Base-by-base conservation (phyloP, 2,888 invertebrate species). In the Tiliacea aurago region DNA sequence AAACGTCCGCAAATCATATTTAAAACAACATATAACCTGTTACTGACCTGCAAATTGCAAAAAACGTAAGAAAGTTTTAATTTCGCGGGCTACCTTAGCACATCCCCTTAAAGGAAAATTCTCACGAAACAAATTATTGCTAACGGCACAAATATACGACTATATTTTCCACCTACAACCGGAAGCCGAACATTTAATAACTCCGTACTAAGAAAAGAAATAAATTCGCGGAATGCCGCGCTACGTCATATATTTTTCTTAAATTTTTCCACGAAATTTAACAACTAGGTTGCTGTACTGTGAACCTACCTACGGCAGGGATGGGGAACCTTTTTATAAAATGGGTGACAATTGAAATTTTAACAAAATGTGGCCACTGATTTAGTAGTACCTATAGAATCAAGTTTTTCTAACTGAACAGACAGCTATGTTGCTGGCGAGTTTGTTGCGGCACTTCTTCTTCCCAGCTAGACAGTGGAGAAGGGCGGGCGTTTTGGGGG, bases 231-330 rank as follows among this genome's bases (percentile, higher is more conserved):
- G 51, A 81, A 76, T 68, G 71, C 77, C 59, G 55, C 67, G 80
- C 62, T 61, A 71, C 65, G 64, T 77, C 82, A 70, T 81, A 86
- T 71, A 86, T 86, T 84, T 85, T 84, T 84, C 83, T 78, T 76
- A 83, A 84, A 84, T 76, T 84, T 68, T 84, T 86, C 73, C 80
- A 74, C 51, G 37, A 86, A 84, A 85, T 85, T 82, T 76, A 85
- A 82, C 82, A 85, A 85, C 63, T 84, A 70, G 86, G 82, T 82
- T 86, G 74, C 62, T 70, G 71, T 74, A 70, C 64, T 49, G 63
- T 62, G 73, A 64, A 72, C 68, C 51, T 78, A 69, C 73, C 51
- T 74, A 67, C 53, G 63, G 45, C 64, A 28, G 73, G 13, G 33
- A 13, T 78, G 23, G 15, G 10, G 13, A 61, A 78, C 47, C 13